Evolutionary conservation across 2,797 vertebrate species (phyloP).

Genomic region (Selene dorsalis): DNA sequence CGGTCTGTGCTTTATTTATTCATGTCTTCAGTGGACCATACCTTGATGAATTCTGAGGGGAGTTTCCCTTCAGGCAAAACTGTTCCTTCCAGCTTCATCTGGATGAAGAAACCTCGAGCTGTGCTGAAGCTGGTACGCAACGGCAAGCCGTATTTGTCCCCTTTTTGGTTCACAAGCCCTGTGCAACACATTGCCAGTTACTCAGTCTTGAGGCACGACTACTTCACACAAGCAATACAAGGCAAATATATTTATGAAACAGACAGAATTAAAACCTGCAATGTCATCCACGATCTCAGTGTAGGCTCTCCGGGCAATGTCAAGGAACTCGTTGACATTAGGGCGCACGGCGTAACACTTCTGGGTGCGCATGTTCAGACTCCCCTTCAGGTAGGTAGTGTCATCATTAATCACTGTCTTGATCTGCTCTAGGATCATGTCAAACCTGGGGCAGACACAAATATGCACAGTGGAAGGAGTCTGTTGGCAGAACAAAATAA

Average conservation of each 20-base stretch:
- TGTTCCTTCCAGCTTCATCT: conserved; percentile 89
- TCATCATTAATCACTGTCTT: conserved; percentile 94
- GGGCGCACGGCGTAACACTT: conserved; percentile 97
- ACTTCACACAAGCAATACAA: background rate
- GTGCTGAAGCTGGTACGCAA: conserved; percentile 95
- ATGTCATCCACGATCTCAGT: conserved; percentile 98
- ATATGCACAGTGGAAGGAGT: background rate
- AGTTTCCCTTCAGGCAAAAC: conserved; percentile 86
- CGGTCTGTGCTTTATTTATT: background rate
- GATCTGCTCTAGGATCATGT: conserved; percentile 92
- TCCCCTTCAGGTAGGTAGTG: conserved; percentile 91
- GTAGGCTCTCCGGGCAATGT: conserved; percentile 94
- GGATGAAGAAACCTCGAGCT: conserved; percentile 94
- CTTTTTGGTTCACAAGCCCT: conserved; percentile 92
- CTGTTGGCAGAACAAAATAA: background rate
- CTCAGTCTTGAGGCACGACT: background rate
- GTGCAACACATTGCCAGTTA: conserved; percentile 27
- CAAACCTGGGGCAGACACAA: conserved; percentile 85
- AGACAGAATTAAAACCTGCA: conserved; percentile 83
- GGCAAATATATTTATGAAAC: background rate
- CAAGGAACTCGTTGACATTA: conserved; percentile 94
- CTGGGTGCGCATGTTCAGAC: conserved; percentile 95
- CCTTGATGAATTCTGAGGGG: conserved; percentile 96
- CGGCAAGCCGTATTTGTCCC: conserved; percentile 89
- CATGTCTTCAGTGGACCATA: conserved; percentile 57